These are phyloP conservation scores for Parthenolecanium corni DNA, from an alignment of 2,888 invertebrate species.

Conservation along the genomic window DNA sequence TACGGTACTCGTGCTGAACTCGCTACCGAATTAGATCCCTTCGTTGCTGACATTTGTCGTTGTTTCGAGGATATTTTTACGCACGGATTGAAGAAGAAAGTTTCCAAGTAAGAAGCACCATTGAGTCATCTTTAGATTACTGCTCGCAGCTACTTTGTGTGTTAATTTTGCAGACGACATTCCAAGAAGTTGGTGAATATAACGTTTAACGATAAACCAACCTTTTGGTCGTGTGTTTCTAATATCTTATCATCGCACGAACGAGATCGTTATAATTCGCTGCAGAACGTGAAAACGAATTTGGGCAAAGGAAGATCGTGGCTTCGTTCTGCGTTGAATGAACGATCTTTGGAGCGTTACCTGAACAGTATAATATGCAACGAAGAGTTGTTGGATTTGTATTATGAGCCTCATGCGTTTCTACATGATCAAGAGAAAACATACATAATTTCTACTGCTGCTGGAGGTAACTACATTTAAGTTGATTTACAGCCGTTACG, in stretches of 20 bases:
- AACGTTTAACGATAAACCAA: constrained; percentile 3
- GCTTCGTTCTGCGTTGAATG: constrained; percentile 80
- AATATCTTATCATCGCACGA: constrained; percentile 65
- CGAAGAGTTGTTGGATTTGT: constrained; percentile 48
- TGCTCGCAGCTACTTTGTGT: background rate
- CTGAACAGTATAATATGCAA: constrained; percentile 62
- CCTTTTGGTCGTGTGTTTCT: constrained; percentile 51
- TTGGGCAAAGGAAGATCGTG: constrained; percentile 76
- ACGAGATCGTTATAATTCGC: constrained; percentile 65
- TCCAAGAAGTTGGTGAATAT: background rate
- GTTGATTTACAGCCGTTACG: constrained; percentile 1
- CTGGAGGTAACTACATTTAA: constrained; percentile 55
- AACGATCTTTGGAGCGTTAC: constrained; percentile 73
- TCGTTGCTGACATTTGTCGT: constrained; percentile 50
- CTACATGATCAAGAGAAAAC: constrained; percentile 67
- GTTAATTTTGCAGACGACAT: constrained; percentile 6
- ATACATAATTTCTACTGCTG: constrained; percentile 68
- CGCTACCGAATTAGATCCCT: constrained; percentile 73
- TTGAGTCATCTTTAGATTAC: background rate
- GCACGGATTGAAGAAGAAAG: constrained; percentile 54
- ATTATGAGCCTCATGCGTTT: constrained; percentile 79
- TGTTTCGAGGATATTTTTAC: constrained; percentile 64
- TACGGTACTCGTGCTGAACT: constrained; percentile 81
- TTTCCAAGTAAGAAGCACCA: constrained; percentile 4
- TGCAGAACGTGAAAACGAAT: constrained; percentile 55